A percentile compares a stretch with the other conserved stretches of the same genome.
Conservation (phyloP, 2,797 vertebrate genomes). For the Cynodonichthys magdalenae region DNA sequence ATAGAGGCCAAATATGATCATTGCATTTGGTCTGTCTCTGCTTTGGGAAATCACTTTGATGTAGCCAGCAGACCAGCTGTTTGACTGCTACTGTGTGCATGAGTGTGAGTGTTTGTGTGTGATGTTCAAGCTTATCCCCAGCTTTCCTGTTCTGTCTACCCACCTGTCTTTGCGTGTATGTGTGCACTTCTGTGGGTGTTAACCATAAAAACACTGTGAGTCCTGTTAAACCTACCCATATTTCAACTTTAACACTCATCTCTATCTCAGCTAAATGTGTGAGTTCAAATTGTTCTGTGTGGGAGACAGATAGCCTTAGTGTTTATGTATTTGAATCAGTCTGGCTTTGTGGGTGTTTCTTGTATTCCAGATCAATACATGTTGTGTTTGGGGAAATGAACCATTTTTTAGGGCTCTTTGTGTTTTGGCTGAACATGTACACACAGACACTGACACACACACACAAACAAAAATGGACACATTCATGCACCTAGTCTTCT, state of each 20-base stretch:
- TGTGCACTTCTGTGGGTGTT: constrained; percentile 48
- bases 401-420: constrained; percentile 39
- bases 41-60: constrained; percentile 43
- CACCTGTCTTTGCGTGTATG: constrained; percentile 38
- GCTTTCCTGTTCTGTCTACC: constrained; percentile 44
- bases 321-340: constrained; percentile 30
- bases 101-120: constrained; percentile 8
- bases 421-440: constrained; percentile 20
- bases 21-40: constrained; percentile 12
- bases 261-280: constrained; percentile 48
- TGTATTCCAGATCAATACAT: constrained; percentile 61
- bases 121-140: constrained; percentile 35
- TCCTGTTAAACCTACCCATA: constrained; percentile 60
- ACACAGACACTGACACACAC: background rate
- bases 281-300: constrained; percentile 47
- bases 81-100: constrained; percentile 12
- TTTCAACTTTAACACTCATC: constrained; percentile 59
- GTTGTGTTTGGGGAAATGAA: constrained; percentile 60
- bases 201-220: constrained; percentile 69
- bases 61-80: constrained; percentile 30
- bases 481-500: constrained; percentile 1
- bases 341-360: constrained; percentile 44
- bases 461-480: constrained; percentile 4
- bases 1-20: constrained; percentile 24
- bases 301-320: constrained; percentile 46